Percentiles rank a stretch among this genome's conserved stretches.
phyloP scores from a whole-genome alignment of 1,140 invertebrate genomes.

The Ctenoplectra terminalis region DNA sequence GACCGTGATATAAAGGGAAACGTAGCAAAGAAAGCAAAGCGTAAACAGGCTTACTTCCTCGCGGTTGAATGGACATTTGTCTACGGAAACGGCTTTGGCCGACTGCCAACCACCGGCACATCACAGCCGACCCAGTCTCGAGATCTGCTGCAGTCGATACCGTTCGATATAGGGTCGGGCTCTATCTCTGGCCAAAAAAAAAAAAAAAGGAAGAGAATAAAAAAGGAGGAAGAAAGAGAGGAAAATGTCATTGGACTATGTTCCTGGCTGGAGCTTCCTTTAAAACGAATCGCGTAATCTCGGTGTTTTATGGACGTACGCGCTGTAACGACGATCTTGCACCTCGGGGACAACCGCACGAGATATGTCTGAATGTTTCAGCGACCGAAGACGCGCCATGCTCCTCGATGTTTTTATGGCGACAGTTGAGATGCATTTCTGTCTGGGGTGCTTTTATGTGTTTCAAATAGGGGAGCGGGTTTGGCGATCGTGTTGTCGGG shows the following conservation, averaged over 20 bases:
- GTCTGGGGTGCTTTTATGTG: not conserved
- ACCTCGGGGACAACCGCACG: not conserved
- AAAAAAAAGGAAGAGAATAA: not conserved
- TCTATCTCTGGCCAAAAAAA: slow-evolving; percentile 13
- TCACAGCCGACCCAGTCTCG: slow-evolving; percentile 64
- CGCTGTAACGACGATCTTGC: not conserved
- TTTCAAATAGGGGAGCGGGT: not conserved
- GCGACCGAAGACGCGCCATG: not conserved
- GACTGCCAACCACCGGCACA: slow-evolving; percentile 58
- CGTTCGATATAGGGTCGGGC: slow-evolving; percentile 15
- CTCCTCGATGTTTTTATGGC: slow-evolving; percentile 1
- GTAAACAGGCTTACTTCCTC: slow-evolving; percentile 66
- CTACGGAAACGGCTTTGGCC: slow-evolving; percentile 66
- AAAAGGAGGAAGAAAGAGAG: not conserved
- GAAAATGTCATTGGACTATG: not conserved
- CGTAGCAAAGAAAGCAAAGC: slow-evolving; percentile 58
- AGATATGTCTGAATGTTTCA: not conserved
- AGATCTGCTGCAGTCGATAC: slow-evolving; percentile 55
- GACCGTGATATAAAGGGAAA: slow-evolving; percentile 43
- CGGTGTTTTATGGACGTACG: slow-evolving; percentile 12
- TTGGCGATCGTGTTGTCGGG: not conserved
- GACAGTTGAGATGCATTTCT: not conserved
- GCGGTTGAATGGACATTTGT: slow-evolving; percentile 68
- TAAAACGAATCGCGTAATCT: slow-evolving; percentile 41
- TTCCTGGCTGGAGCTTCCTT: not conserved